A percentile compares a stretch with the other conserved stretches of the same genome.
Evolutionary conservation across 2,888 invertebrate species (phyloP).

Genomic region (Philereme transversata): DNA sequence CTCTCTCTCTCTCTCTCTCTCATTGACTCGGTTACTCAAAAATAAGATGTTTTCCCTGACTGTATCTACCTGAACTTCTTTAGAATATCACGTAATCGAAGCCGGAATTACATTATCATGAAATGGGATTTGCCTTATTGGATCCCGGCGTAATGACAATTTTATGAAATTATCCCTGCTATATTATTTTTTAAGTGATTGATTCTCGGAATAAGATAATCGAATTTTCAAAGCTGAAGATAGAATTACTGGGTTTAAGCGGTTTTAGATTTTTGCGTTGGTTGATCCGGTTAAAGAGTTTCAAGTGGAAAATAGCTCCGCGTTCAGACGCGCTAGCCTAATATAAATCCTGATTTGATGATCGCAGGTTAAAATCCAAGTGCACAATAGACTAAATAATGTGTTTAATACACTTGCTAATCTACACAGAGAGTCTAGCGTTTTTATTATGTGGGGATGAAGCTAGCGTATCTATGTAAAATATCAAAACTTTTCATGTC

Average conservation of each 20-base stretch:
- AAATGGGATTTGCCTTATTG: slow-evolving; percentile 50
- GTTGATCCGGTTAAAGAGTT: slow-evolving; percentile 10
- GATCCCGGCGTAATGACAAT: slow-evolving; percentile 46
- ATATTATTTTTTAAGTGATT: slow-evolving; percentile 39
- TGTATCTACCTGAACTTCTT: slow-evolving; percentile 43
- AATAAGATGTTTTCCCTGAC: slow-evolving; percentile 14
- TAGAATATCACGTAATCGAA: slow-evolving; percentile 49
- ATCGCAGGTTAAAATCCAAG: too few species aligned
- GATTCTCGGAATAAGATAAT: slow-evolving; percentile 33
- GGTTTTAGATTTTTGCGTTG: slow-evolving; percentile 1
- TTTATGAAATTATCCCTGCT: slow-evolving; percentile 38
- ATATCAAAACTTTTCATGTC: too few species aligned
- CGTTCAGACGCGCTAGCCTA: neutral
- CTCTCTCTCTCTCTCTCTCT: too few species aligned
- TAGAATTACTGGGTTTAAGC: neutral
- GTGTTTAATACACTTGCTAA: too few species aligned
- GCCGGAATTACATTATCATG: slow-evolving; percentile 49
- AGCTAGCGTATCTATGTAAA: too few species aligned
- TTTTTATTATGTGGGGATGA: too few species aligned
- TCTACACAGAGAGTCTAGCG: too few species aligned
- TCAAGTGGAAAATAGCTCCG: neutral
- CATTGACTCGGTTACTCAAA: too few species aligned
- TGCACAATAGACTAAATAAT: too few species aligned
- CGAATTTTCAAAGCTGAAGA: slow-evolving; percentile 10
- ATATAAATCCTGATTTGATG: too few species aligned